phyloP scores from a whole-genome alignment of 1,140 invertebrate genomes.

The Frieseomelitta varia region DNA sequence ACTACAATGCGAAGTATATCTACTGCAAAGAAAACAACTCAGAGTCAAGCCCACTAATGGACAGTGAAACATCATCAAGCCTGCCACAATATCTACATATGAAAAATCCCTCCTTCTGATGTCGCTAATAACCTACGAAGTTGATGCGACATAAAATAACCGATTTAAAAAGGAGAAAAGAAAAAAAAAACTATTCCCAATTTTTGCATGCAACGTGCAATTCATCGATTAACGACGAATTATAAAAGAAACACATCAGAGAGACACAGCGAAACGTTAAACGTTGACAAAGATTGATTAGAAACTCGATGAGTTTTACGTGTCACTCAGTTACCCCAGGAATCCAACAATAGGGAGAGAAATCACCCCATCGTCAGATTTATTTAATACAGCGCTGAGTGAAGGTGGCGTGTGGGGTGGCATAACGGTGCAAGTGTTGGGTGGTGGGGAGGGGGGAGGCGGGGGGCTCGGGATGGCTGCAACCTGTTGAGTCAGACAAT shows the following conservation, averaged over 20 bases:
- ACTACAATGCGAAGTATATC: too few species aligned
- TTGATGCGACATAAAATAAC: too few species aligned
- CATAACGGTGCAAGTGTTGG: slow-evolving; percentile 52
- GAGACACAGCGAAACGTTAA: not conserved
- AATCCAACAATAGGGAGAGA: slow-evolving; percentile 63
- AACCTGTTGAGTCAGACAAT: slow-evolving; percentile 79
- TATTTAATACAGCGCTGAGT: slow-evolving; percentile 70
- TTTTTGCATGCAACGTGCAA: not conserved
- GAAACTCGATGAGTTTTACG: slow-evolving; percentile 41
- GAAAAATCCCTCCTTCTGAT: too few species aligned
- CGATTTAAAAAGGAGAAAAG: too few species aligned
- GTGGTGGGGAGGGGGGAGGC: too few species aligned
- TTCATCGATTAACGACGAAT: too few species aligned
- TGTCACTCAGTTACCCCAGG: slow-evolving; percentile 42
- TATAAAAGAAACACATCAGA: not conserved
- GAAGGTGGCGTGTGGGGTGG: slow-evolving; percentile 57
- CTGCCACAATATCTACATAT: too few species aligned
- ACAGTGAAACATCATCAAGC: too few species aligned
- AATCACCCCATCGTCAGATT: slow-evolving; percentile 74
- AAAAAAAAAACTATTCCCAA: not conserved
- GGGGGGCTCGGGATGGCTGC: slow-evolving; percentile 62
- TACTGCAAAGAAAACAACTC: too few species aligned
- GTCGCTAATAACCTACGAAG: too few species aligned
- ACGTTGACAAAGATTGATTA: slow-evolving; percentile 46
- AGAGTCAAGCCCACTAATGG: too few species aligned